Conservation (phyloP, 2,888 invertebrate species). For the Nomada hirtipes region DNA sequence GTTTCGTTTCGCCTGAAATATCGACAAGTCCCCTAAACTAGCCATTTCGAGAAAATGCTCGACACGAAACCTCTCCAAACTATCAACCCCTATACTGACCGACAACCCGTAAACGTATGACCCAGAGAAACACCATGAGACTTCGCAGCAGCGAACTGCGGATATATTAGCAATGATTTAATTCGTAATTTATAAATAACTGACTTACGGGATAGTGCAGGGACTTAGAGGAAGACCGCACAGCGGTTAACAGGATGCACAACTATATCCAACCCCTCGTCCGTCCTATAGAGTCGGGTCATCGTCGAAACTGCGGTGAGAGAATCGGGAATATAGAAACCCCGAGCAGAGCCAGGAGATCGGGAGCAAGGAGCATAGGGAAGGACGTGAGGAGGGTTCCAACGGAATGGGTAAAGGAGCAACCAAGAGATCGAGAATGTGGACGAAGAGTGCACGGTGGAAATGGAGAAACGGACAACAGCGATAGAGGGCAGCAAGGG, state of each 20-base stretch:
- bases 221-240: constrained; percentile 72
- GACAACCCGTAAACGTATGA: no score
- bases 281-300: constrained; percentile 46
- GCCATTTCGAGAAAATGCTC: neutral
- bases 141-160: constrained; percentile 3
- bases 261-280: constrained; percentile 63
- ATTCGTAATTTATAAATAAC: constrained; percentile 76
- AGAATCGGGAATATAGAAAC: constrained; percentile 30
- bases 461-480: constrained; percentile 29
- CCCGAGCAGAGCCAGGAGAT: neutral
- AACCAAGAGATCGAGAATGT: constrained; percentile 8
- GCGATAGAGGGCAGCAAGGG: constrained; percentile 26
- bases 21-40: neutral
- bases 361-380: neutral
- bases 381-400: constrained; percentile 11
- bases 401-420: neutral
- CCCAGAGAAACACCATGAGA: neutral
- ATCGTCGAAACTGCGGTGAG: constrained; percentile 60
- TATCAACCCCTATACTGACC: no score
- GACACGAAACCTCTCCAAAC: no score
- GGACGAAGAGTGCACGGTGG: constrained; percentile 38
- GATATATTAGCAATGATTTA: constrained; percentile 70
- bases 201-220: constrained; percentile 62
- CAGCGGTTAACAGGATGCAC: constrained; percentile 78
- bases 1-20: constrained; percentile 16